Evolutionary conservation across 2,113 vertebrate species (phyloP).

Genomic region (Brachyhypopomus occidentalis): DNA sequence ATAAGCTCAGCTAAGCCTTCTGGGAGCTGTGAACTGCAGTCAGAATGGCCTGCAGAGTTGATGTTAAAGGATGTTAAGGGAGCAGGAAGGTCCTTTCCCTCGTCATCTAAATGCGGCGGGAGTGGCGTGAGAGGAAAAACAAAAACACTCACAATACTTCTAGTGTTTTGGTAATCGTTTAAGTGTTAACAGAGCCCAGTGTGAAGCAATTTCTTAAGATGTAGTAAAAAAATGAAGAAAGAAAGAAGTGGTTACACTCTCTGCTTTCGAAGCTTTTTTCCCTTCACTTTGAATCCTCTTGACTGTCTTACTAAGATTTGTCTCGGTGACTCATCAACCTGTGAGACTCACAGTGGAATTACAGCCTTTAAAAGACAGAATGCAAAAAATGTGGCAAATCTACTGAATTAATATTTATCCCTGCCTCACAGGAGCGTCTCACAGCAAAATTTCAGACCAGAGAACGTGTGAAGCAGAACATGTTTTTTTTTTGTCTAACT

Average conservation of each 20-base stretch:
- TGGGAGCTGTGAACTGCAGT: conserved; percentile 29
- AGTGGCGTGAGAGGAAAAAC: conserved; percentile 13
- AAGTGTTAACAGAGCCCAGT: conserved; percentile 34
- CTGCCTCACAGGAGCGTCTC: no score
- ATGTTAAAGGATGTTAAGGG: conserved; percentile 21
- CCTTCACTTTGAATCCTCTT: not conserved
- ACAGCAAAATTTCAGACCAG: no score
- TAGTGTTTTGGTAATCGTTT: conserved; percentile 5
- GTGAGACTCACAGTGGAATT: not conserved
- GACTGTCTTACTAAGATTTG: not conserved
- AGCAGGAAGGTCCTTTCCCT: conserved; percentile 15
- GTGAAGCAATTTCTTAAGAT: conserved; percentile 11
- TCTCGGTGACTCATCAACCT: not conserved
- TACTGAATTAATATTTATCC: no score
- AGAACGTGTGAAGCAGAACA: not conserved
- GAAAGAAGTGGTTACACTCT: conserved; percentile 2
- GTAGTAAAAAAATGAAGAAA: conserved; percentile 15
- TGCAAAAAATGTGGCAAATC: not conserved
- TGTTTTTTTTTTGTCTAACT: conserved; percentile 10
- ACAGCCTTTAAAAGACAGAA: not conserved
- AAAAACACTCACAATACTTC: conserved; percentile 12
- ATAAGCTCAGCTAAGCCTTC: conserved; percentile 21
- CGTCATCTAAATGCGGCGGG: conserved; percentile 14
- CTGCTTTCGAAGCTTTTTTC: not conserved
- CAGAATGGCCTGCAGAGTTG: conserved; percentile 13